Base-by-base conservation (phyloP, 2,888 invertebrate genomes). In the Arctia plantaginis region DNA sequence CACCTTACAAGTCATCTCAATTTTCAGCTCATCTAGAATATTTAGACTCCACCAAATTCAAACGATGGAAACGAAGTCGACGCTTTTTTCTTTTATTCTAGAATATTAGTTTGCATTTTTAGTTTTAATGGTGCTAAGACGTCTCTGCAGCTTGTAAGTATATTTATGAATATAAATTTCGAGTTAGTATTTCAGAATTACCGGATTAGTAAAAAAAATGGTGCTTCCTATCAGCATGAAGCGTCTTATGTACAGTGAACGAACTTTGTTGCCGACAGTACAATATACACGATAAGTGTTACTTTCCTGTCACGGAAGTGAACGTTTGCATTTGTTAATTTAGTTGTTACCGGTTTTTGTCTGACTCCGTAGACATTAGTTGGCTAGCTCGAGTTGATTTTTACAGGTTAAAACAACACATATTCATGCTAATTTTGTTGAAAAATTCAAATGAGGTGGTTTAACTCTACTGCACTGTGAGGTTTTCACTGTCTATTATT, bases 271-370 rank as follows among this genome's bases (percentile, higher is more conserved):
- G 82, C 82, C 79, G 76, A 84, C 86, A 76, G 86, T 89, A 85
- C 89, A 86, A 82, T 89, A 84, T 86, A 86, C 86, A 87, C 89
- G 89, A 89, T 93, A 93, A 94, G 92, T 93, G 91, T 89, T 88
- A 88, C 89, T 93, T 93, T 94, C 94, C 94, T 94, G 94, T 87
- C 82, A 84, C 90, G 91, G 91, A 92, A 91, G 89, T 89, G 86
- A 86, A 84, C 87, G 88, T 86, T 89, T 88, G 86, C 89, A 89
- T 91, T 90, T 87, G 89, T 90, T 92, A 92, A 94, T 92, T 93
- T 89, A 91, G 91, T 90, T 90, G 89, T 89, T 90, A 89, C 90
- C 89, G 87, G 90, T 88, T 89, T 86, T 87, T 82, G 85, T 87
- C 85, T 73, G 83, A 85, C 83, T 85, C 77, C 65, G 80, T 85